Base-by-base conservation (phyloP, 1,140 invertebrate species). In the Drosophila insularis region DNA sequence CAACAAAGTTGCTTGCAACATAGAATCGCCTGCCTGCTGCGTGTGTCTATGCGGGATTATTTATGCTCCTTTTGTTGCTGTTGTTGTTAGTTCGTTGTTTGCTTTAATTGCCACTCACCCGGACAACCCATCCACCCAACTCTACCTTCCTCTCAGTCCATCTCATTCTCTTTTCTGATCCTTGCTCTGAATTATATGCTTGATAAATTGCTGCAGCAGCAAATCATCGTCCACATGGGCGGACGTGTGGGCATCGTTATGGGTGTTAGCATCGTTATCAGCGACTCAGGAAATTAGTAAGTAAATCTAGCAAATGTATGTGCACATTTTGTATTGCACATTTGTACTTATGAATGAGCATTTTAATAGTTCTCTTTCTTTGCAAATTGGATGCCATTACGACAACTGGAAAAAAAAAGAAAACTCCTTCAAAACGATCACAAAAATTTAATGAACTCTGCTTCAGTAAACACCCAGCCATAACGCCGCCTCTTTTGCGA, bases 151-250 rank as follows among this genome's bases (percentile, higher is more conserved):
- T 11, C 43, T 19, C 3, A 21, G 5, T 50, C 10, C 19, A n/a
- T 58, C 31, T 58, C 14, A 37, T 19, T 19, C 32, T 64, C 31
- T 58, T 17, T 56, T 53, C 32, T 60, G 55, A 39, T 31, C 68
- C 43, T 64, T 65, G 64, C 56, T 65, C 63, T 78, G 67, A 81
- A 81, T 81, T 82, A 78, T 78, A 74, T 78, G 67, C 77, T 78
- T 81, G 80, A 82, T 82, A 78, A 81, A 82, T 81, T 71, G 79
- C 79, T 78, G 63, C 71, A 46, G 64, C 66, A 55, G 78, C 71
- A 82, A 71, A 81, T 81, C 78, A 74, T 81, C 61, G 67, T 81
- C 71, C 72, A 59, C 55, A 58, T 67, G 60, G 55, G 37, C 63
- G 56, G 65, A 17, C 58, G n/a, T 62, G 66, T 62, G 60, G 61